These are phyloP conservation scores for Calephelis perditalis DNA, from an alignment of 2,888 invertebrate genomes.

Conservation along the genomic window DNA sequence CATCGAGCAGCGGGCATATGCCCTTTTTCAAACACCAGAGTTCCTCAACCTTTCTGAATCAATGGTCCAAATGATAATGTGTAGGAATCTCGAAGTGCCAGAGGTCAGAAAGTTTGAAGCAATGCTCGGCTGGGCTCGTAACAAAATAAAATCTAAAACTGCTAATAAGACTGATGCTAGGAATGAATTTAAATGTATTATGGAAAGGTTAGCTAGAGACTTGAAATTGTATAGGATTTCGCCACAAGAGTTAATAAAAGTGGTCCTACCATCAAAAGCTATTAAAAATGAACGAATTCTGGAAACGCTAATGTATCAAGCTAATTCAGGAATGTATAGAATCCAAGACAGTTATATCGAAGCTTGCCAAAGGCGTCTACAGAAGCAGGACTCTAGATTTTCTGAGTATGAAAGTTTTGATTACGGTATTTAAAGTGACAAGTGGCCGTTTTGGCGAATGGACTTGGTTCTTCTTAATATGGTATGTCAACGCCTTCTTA, in stretches of 20 bases:
- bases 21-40: conserved; percentile 89
- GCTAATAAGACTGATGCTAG: conserved; percentile 89
- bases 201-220: conserved; percentile 93
- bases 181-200: conserved; percentile 93
- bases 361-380: conserved; percentile 90
- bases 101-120: conserved; percentile 95
- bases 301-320: conserved; percentile 95
- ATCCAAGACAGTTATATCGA: conserved; percentile 93
- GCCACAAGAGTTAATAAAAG: conserved; percentile 94
- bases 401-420: conserved; percentile 91
- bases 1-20: conserved; percentile 91
- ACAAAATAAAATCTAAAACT: conserved; percentile 88
- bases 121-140: conserved; percentile 93
- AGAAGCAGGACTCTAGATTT: conserved; percentile 92
- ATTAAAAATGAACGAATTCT: conserved; percentile 94
- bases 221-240: conserved; percentile 93
- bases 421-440: conserved; percentile 82
- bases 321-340: conserved; percentile 94
- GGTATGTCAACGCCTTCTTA: conserved; percentile 73
- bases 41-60: conserved; percentile 94
- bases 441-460: conserved; percentile 62
- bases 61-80: conserved; percentile 96
- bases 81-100: conserved; percentile 91
- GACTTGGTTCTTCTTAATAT: conserved; percentile 61
- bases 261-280: conserved; percentile 94